Conservation (phyloP, 2,888 invertebrate species). For the Clusia tigrina region DNA sequence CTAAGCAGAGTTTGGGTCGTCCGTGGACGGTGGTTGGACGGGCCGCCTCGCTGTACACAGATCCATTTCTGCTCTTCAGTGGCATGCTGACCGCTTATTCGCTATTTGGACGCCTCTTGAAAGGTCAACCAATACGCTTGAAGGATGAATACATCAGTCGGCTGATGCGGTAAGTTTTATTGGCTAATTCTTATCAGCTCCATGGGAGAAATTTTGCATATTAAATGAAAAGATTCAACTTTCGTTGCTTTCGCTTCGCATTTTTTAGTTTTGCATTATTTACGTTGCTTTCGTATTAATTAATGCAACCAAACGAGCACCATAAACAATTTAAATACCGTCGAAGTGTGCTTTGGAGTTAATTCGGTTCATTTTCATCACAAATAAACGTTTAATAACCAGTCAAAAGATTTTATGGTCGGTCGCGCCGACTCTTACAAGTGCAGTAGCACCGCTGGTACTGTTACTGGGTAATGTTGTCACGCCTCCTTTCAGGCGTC, state of each 20-base stretch:
- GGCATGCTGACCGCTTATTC: conserved; percentile 73
- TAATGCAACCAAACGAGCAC: too few species aligned
- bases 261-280: neutral
- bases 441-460: too few species aligned
- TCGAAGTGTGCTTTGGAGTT: too few species aligned
- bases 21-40: conserved; percentile 74
- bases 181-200: conserved; percentile 28
- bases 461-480: too few species aligned
- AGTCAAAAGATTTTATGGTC: too few species aligned
- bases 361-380: too few species aligned
- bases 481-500: too few species aligned
- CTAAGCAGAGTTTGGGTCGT: conserved; percentile 67
- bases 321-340: too few species aligned
- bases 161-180: conserved; percentile 65
- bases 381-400: too few species aligned
- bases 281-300: too few species aligned
- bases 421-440: too few species aligned
- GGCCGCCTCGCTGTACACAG: conserved; percentile 75
- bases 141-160: conserved; percentile 71
- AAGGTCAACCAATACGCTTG: conserved; percentile 67
- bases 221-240: neutral
- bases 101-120: conserved; percentile 69
- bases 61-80: conserved; percentile 76
- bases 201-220: neutral
- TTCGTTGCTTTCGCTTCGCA: neutral